Conservation (phyloP, 2,797 vertebrate genomes). For the Hyperoplus immaculatus region DNA sequence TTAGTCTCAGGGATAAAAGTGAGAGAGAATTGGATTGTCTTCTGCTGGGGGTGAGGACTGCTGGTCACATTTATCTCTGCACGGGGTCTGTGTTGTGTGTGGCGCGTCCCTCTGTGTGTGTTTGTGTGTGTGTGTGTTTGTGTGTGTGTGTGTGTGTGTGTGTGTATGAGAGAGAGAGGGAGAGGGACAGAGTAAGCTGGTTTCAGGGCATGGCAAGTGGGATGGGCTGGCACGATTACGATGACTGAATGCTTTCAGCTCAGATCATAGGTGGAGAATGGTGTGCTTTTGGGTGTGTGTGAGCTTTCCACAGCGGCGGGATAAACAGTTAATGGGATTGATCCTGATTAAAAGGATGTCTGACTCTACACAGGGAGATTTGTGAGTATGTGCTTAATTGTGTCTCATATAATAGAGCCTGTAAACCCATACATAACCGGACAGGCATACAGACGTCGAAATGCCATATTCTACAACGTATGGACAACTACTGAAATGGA, state of each 20-base stretch:
- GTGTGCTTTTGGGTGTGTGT: constrained; percentile 21
- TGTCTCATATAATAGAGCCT: background rate
- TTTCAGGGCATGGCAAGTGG: constrained; percentile 53
- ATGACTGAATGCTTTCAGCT: constrained; percentile 69
- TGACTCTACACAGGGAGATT: constrained; percentile 16
- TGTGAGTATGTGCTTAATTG: constrained; percentile 11
- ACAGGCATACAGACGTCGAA: constrained; percentile 5
- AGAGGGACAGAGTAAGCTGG: constrained; percentile 27
- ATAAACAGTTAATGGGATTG: constrained; percentile 35
- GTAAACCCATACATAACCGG: constrained; percentile 19
- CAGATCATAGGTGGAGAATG: constrained; percentile 39
- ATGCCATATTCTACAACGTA: constrained; percentile 43
- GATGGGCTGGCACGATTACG: constrained; percentile 36
- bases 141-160: constrained; percentile 23
- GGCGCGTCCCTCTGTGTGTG: constrained; percentile 22
- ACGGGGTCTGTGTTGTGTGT: constrained; percentile 60
- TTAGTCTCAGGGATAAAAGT: constrained; percentile 88
- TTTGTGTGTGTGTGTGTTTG: no score
- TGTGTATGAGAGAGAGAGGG: background rate
- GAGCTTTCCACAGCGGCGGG: constrained; percentile 23
- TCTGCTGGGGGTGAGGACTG: constrained; percentile 82
- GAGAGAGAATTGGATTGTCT: constrained; percentile 87
- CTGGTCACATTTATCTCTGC: constrained; percentile 82
- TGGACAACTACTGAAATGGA: constrained; percentile 51
- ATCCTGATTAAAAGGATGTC: constrained; percentile 11